Percentiles rank a stretch among this genome's conserved stretches.
These are phyloP conservation scores for Pelosia muscerda DNA, from an alignment of 2,888 invertebrate species.

Conservation along the genomic window DNA sequence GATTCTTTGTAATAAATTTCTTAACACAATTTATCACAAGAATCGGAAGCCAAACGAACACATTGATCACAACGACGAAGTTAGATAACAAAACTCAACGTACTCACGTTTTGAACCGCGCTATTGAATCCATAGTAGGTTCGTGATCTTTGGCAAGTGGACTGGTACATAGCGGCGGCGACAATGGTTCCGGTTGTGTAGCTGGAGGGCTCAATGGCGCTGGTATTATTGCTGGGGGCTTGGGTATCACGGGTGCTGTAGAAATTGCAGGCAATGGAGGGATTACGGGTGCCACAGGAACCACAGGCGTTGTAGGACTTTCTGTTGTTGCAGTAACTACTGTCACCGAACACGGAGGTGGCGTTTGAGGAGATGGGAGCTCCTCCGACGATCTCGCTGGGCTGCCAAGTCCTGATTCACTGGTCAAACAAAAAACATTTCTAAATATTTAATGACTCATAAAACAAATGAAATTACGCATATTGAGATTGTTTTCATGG, in stretches of 20 bases:
- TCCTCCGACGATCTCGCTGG: conserved; percentile 80
- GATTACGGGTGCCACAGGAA: conserved; percentile 36
- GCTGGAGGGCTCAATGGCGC: conserved; percentile 53
- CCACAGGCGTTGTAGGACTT: conserved; percentile 35
- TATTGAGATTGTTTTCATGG: background rate
- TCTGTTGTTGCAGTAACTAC: conserved; percentile 37
- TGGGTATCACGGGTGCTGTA: conserved; percentile 7
- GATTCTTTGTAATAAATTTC: background rate
- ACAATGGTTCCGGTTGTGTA: conserved; percentile 62
- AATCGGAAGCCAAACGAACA: conserved; percentile 25
- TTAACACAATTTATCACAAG: background rate
- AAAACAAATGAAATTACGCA: background rate
- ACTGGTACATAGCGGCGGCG: conserved; percentile 80
- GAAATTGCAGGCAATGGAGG: conserved; percentile 44
- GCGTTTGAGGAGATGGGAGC: conserved; percentile 73
- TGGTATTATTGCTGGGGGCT: conserved; percentile 28
- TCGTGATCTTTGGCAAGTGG: conserved; percentile 75
- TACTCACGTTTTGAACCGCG: conserved; percentile 83
- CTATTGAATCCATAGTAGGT: conserved; percentile 76
- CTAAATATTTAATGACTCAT: background rate
- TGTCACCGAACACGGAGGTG: conserved; percentile 64
- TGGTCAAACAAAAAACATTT: conserved; percentile 44
- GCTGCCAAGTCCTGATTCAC: conserved; percentile 82
- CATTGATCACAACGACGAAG: conserved; percentile 30
- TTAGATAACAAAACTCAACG: conserved; percentile 29